phyloP scores from a whole-genome alignment of 1,140 invertebrate genomes.

The Heliconius melpomene region DNA sequence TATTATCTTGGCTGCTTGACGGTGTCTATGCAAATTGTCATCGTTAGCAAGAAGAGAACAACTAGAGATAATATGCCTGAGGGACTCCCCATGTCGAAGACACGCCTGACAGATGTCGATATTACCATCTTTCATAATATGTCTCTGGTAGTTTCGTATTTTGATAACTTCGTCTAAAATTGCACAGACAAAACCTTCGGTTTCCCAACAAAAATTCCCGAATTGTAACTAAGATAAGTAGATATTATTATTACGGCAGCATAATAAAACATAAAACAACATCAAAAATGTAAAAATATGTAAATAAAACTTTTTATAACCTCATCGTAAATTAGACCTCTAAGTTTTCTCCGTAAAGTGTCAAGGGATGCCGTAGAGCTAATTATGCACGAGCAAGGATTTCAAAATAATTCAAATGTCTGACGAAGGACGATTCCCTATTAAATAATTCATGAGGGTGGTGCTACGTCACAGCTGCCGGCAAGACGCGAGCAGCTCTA shows the following conservation, averaged over 20 bases:
- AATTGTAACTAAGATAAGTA: too few species aligned
- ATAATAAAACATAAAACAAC: background rate
- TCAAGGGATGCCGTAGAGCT: constrained; percentile 24
- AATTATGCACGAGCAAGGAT: constrained; percentile 33
- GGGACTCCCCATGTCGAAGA: too few species aligned
- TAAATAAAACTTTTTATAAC: constrained; percentile 1
- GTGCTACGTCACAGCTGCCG: constrained; percentile 27
- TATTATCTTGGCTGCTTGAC: too few species aligned
- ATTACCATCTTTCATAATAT: too few species aligned
- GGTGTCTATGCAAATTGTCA: too few species aligned
- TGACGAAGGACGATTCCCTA: constrained; percentile 27
- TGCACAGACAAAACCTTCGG: too few species aligned
- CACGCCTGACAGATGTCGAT: too few species aligned
- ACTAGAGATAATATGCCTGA: too few species aligned
- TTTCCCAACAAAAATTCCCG: too few species aligned
- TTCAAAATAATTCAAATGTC: constrained; percentile 38
- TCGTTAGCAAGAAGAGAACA: too few species aligned
- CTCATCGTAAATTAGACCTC: background rate
- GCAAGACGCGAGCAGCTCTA: constrained; percentile 18
- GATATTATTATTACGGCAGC: background rate
- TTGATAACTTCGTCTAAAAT: too few species aligned
- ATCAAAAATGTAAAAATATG: background rate
- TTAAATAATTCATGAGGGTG: constrained; percentile 35
- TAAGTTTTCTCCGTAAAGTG: constrained; percentile 15
- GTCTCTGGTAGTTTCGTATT: too few species aligned